Conservation (phyloP, 1,140 invertebrate species). For the Trichoplusia ni region DNA sequence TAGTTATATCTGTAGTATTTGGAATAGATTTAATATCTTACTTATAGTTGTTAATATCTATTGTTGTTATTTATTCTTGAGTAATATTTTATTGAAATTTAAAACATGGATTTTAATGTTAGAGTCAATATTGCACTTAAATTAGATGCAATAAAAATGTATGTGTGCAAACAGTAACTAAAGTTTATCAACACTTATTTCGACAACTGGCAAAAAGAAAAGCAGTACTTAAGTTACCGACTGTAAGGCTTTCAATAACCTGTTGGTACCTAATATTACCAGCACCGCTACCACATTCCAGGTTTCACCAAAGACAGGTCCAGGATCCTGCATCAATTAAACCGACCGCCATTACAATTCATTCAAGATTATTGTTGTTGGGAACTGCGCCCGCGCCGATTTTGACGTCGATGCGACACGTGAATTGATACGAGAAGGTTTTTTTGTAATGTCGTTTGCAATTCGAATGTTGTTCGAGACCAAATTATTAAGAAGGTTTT, state of each 20-base stretch:
- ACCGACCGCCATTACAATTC: constrained; percentile 73
- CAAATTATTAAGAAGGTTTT: too few species aligned
- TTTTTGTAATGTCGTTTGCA: neutral
- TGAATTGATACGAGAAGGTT: constrained; percentile 30
- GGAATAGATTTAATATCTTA: too few species aligned
- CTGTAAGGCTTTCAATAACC: too few species aligned
- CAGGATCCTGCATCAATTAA: constrained; percentile 71
- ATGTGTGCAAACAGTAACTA: too few species aligned
- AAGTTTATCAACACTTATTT: too few species aligned
- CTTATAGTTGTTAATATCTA: too few species aligned
- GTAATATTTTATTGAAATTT: neutral
- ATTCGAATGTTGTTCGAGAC: neutral
- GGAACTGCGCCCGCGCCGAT: constrained; percentile 55
- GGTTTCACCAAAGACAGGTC: constrained; percentile 55
- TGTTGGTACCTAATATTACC: neutral
- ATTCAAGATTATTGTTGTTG: constrained; percentile 76
- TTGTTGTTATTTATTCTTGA: too few species aligned
- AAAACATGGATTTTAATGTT: too few species aligned
- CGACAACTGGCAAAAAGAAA: too few species aligned
- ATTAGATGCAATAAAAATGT: too few species aligned
- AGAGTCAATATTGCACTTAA: too few species aligned
- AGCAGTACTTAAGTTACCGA: too few species aligned
- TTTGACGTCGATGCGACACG: constrained; percentile 57
- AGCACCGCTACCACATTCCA: neutral
- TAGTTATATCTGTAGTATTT: neutral